A percentile compares a stretch with the other conserved stretches of the same genome.
Evolutionary conservation across 2,113 vertebrate genomes (phyloP).

Genomic region (Vicugna pacos): DNA sequence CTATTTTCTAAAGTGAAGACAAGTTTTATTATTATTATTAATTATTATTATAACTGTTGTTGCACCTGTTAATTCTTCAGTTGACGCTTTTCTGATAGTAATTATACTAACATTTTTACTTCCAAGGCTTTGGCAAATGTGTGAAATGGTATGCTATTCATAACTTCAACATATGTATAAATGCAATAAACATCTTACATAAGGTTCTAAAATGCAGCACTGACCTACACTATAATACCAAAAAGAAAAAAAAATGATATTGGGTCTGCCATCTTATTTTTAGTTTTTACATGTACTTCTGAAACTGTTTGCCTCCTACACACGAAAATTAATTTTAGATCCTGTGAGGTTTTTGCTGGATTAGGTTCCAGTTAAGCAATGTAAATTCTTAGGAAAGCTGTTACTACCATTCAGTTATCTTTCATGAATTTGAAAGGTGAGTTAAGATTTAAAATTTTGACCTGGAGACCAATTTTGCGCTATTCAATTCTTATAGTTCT

Average conservation of each 20-base stretch:
- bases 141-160: not conserved
- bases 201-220: not conserved
- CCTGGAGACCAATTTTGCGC: not conserved
- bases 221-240: not conserved
- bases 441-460: not conserved
- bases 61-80: not conserved
- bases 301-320: not conserved
- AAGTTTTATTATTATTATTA: not conserved
- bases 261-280: not conserved
- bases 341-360: not conserved
- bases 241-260: constrained; percentile 12
- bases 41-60: not conserved
- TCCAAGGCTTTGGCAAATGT: not conserved
- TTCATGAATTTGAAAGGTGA: not conserved
- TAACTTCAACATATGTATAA: not conserved
- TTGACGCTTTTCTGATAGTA: not conserved
- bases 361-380: not conserved
- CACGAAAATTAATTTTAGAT: not conserved
- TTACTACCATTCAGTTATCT: not conserved
- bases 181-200: not conserved
- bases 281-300: not conserved
- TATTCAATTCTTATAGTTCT: not conserved
- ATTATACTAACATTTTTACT: not conserved
- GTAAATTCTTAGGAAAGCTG: not conserved
- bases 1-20: not conserved